Evolutionary conservation across 1,140 invertebrate species (phyloP).

Genomic region (Coptotermes formosanus): DNA sequence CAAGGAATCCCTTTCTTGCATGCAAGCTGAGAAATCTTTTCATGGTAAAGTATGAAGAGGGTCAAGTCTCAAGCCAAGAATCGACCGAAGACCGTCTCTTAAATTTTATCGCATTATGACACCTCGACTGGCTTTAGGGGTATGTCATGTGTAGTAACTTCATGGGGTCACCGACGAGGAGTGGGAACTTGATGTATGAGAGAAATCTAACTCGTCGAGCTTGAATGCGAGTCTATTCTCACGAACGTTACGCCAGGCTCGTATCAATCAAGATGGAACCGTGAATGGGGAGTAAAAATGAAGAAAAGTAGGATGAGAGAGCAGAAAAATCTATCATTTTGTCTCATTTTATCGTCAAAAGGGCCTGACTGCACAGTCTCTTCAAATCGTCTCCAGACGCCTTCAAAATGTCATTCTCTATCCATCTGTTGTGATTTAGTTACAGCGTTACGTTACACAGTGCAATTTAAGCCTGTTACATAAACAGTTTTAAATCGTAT

Average conservation of each 20-base stretch:
- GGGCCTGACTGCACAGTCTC: not conserved
- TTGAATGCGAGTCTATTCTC: not conserved
- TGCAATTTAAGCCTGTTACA: too few species aligned
- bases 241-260: not conserved
- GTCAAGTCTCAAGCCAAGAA: not conserved
- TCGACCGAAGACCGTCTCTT: not conserved
- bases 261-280: conserved; percentile 7
- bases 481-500: too few species aligned
- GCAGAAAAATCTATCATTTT: conserved; percentile 1
- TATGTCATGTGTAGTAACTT: not conserved
- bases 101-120: not conserved
- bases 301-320: not conserved
- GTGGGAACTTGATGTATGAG: not conserved
- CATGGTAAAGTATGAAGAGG: not conserved
- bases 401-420: not conserved
- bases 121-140: not conserved
- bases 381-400: not conserved
- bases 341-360: not conserved
- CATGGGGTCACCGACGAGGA: not conserved
- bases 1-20: not conserved
- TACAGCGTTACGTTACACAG: too few species aligned
- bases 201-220: not conserved
- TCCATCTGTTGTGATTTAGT: not conserved
- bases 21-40: not conserved
- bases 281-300: not conserved